Percentiles rank a stretch among this genome's conserved stretches.
phyloP scores from a whole-genome alignment of 1,140 invertebrate species.

The Metaphire vulgaris region DNA sequence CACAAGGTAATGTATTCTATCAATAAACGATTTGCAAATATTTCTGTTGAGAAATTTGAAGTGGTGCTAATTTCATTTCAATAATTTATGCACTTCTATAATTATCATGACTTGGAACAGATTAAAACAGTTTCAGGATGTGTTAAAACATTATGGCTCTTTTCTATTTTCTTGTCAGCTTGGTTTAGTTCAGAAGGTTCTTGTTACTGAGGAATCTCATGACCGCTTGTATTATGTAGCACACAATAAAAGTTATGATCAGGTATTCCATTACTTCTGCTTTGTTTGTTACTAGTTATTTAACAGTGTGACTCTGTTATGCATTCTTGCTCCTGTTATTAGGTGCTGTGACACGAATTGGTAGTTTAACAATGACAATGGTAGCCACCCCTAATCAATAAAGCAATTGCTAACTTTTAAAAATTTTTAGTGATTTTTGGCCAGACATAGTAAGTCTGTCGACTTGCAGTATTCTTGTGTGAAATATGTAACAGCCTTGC shows the following conservation, averaged over 20 bases:
- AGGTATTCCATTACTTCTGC: slow-evolving; percentile 55
- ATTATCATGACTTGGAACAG: background rate
- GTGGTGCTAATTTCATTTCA: background rate
- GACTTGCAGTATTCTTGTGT: no score
- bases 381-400: background rate
- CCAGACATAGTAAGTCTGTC: no score
- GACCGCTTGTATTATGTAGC: slow-evolving; percentile 84
- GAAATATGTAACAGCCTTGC: no score
- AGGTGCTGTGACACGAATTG: background rate
- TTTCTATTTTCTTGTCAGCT: slow-evolving; percentile 53
- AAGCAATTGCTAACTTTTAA: no score
- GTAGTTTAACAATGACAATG: background rate
- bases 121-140: background rate
- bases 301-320: background rate
- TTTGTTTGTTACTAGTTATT: background rate
- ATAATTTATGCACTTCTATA: slow-evolving; percentile 9
- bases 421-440: no score
- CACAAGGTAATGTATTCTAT: slow-evolving; percentile 47
- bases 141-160: background rate
- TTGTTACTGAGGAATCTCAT: slow-evolving; percentile 88
- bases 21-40: background rate
- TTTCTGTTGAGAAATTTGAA: background rate
- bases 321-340: background rate
- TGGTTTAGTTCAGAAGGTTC: slow-evolving; percentile 68
- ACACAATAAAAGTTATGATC: slow-evolving; percentile 94